Evolutionary conservation across 2,797 vertebrate species (phyloP).

Genomic region (Vultur gryphus): DNA sequence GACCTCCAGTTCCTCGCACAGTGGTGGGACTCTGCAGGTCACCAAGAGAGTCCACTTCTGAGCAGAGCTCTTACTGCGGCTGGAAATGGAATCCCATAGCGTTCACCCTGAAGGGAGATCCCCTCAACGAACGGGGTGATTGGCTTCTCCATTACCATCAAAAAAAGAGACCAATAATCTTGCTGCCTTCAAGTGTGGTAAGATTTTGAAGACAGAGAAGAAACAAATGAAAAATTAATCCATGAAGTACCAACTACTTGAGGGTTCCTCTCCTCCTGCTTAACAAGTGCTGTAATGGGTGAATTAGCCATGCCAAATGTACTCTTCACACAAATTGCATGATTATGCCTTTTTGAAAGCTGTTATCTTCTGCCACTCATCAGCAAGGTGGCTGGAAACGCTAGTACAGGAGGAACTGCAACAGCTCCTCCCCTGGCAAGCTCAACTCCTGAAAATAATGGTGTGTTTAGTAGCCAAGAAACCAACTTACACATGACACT

Average conservation of each 20-base stretch:
- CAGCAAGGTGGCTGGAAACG: slow-evolving; percentile 15
- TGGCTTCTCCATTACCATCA: not conserved
- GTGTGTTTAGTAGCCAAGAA: not conserved
- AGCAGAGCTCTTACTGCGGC: not conserved
- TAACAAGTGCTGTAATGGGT: not conserved
- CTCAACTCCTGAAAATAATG: not conserved
- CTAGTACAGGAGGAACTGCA: not conserved
- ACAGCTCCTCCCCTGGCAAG: not conserved
- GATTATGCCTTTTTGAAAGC: slow-evolving; percentile 6
- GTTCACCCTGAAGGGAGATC: not conserved
- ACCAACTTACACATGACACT: not conserved
- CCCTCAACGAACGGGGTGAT: not conserved
- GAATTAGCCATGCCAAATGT: slow-evolving; percentile 11
- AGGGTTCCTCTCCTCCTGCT: not conserved
- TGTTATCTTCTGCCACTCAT: not conserved
- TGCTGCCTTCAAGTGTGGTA: not conserved
- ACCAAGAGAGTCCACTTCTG: not conserved
- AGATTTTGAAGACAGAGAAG: not conserved
- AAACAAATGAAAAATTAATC: slow-evolving; percentile 4
- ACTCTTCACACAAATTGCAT: slow-evolving; percentile 25
- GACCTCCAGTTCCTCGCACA: not conserved
- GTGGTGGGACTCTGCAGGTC: not conserved
- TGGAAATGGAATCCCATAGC: not conserved
- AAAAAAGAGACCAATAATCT: not conserved
- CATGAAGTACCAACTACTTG: not conserved